phyloP scores from a whole-genome alignment of 2,888 invertebrate genomes.

The Archips xylosteana region DNA sequence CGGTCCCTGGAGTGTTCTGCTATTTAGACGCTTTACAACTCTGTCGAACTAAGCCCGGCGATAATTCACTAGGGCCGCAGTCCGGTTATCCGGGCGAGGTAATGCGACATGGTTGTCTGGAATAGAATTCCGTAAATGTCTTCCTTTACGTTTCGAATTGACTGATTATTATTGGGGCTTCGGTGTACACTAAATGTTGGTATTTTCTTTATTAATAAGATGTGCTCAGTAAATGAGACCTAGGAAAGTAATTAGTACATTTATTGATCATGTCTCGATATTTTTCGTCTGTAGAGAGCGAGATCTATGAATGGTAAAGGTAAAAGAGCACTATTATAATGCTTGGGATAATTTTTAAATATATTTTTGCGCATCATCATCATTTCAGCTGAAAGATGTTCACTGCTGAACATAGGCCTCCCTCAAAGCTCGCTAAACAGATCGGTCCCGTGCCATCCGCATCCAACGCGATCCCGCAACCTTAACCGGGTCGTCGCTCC shows the following conservation, averaged over 20 bases:
- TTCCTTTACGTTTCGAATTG: conserved; percentile 26
- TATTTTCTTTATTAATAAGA: conserved; percentile 23
- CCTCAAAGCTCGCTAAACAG: too few species aligned
- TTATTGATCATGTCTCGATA: neutral
- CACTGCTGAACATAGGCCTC: too few species aligned
- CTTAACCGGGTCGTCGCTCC: too few species aligned
- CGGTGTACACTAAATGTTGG: neutral
- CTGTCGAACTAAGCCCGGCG: conserved; percentile 41
- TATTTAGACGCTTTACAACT: conserved; percentile 46
- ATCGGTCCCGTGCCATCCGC: too few species aligned
- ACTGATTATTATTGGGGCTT: conserved; percentile 34
- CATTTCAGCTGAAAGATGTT: too few species aligned
- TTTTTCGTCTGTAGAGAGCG: neutral
- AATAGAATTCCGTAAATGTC: conserved; percentile 21
- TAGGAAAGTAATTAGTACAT: neutral
- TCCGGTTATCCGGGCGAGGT: conserved; percentile 20
- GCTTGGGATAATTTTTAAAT: too few species aligned
- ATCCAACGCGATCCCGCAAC: too few species aligned
- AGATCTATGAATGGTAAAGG: too few species aligned
- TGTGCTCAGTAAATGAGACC: conserved; percentile 12
- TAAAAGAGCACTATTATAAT: too few species aligned
- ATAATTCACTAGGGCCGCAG: conserved; percentile 36
- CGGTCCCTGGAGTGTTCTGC: conserved; percentile 39
- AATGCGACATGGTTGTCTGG: conserved; percentile 41
- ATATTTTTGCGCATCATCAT: too few species aligned